Conservation (phyloP, 2,113 vertebrate species). For the Micronycteris hirsuta region DNA sequence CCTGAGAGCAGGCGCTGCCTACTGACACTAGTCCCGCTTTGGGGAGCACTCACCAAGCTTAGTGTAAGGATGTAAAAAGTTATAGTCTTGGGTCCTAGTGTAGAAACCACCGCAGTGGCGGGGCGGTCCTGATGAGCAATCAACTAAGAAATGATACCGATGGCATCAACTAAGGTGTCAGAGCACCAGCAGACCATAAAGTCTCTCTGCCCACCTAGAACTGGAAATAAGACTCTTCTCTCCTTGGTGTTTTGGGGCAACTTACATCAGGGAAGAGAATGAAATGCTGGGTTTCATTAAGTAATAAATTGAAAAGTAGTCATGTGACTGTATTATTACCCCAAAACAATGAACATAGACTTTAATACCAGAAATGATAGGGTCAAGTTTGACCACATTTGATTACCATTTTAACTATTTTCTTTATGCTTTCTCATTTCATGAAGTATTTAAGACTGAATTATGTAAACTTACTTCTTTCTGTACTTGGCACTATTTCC, state of each 20-base stretch:
- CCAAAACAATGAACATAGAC: not conserved
- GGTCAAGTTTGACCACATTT: not conserved
- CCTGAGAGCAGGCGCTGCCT: not conserved
- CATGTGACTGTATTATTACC: not conserved
- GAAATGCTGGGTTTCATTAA: not conserved
- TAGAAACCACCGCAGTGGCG: not conserved
- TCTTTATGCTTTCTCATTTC: not conserved
- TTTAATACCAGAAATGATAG: not conserved
- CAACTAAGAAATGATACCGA: not conserved
- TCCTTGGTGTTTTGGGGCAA: not conserved
- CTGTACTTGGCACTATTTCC: not conserved
- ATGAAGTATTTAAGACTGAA: not conserved
- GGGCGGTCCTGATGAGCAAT: not conserved
- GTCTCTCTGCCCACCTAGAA: not conserved
- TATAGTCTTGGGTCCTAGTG: not conserved
- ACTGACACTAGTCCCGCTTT: not conserved
- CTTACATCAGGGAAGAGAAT: not conserved
- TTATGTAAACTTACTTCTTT: not conserved
- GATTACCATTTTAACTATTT: not conserved
- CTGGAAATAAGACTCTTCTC: not conserved
- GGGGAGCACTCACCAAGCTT: not conserved
- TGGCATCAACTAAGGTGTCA: not conserved
- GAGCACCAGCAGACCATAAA: not conserved
- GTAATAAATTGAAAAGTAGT: not conserved
- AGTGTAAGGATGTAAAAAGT: not conserved